A percentile compares a stretch with the other conserved stretches of the same genome.
Evolutionary conservation across 2,797 vertebrate species (phyloP).

Genomic region (Pseudomugil gertrudae): DNA sequence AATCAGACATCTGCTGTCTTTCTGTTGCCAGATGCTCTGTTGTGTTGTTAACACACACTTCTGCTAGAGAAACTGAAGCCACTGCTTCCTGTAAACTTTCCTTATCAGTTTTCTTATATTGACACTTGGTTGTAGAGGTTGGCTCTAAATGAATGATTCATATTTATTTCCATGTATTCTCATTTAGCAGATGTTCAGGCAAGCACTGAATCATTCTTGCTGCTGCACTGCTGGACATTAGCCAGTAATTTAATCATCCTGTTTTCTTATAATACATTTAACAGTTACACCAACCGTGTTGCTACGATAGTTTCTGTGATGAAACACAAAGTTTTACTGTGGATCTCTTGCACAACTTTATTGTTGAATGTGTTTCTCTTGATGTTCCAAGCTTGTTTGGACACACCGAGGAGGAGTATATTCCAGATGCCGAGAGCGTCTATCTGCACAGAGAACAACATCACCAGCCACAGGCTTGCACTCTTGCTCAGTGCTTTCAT

Average conservation of each 20-base stretch:
- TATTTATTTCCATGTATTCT: neutral
- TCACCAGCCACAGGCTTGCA: conserved; percentile 96
- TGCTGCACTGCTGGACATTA: neutral
- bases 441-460: conserved; percentile 94
- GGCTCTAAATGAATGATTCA: neutral
- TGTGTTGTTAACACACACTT: conserved; percentile 5
- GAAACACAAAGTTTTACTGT: neutral
- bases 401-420: conserved; percentile 95
- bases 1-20: conserved; percentile 22
- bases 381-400: conserved; percentile 87
- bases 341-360: conserved; percentile 11
- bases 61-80: conserved; percentile 1
- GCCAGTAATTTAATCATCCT: neutral
- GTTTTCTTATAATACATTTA: neutral
- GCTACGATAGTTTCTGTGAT: neutral
- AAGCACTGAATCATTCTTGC: neutral
- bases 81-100: neutral
- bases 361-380: conserved; percentile 19
- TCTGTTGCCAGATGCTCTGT: conserved; percentile 4
- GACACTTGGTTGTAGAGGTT: conserved; percentile 1
- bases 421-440: conserved; percentile 96
- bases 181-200: neutral
- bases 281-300: neutral
- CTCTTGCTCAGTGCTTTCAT: conserved; percentile 97
- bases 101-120: neutral